Percentiles rank a stretch among this genome's conserved stretches.
Evolutionary conservation across 1,140 invertebrate genomes (phyloP).

Genomic region (Tetragnatha versicolor): DNA sequence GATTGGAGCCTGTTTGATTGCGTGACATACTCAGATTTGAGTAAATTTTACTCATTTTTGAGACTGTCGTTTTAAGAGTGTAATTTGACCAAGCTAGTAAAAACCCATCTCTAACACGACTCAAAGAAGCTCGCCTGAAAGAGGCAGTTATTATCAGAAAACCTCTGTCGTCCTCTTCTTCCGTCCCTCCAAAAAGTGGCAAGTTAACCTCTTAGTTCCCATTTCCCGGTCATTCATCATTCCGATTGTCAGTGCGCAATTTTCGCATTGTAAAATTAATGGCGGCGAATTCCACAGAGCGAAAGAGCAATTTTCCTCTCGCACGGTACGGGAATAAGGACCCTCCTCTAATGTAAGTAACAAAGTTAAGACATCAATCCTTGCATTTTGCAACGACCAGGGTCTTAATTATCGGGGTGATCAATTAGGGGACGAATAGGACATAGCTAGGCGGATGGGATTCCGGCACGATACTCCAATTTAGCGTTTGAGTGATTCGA

Average conservation of each 20-base stretch:
- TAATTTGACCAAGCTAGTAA: too few species aligned
- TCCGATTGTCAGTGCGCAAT: neutral
- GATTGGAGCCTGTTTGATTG: too few species aligned
- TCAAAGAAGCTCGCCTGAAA: too few species aligned
- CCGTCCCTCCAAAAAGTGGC: neutral
- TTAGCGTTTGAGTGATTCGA: slow-evolving; percentile 20
- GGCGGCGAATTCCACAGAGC: neutral
- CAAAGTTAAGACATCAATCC: slow-evolving; percentile 2
- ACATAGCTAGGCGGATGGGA: neutral
- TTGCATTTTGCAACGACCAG: neutral
- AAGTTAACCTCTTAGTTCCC: slow-evolving; percentile 1
- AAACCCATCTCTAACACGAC: too few species aligned
- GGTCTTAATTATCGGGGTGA: slow-evolving; percentile 31
- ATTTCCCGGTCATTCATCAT: slow-evolving; percentile 16
- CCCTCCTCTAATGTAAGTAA: too few species aligned
- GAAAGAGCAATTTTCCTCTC: neutral
- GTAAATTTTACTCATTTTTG: too few species aligned
- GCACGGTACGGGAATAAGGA: neutral
- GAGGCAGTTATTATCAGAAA: too few species aligned
- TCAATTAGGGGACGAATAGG: slow-evolving; percentile 24
- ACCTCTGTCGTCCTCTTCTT: too few species aligned
- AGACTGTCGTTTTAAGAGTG: too few species aligned
- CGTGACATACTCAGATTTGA: too few species aligned
- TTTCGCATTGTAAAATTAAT: slow-evolving; percentile 17
- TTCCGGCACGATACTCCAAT: slow-evolving; percentile 23